A percentile compares a stretch with the other conserved stretches of the same genome.
These are phyloP conservation scores for Megalopta genalis DNA, from an alignment of 1,140 invertebrate genomes.

Conservation along the genomic window DNA sequence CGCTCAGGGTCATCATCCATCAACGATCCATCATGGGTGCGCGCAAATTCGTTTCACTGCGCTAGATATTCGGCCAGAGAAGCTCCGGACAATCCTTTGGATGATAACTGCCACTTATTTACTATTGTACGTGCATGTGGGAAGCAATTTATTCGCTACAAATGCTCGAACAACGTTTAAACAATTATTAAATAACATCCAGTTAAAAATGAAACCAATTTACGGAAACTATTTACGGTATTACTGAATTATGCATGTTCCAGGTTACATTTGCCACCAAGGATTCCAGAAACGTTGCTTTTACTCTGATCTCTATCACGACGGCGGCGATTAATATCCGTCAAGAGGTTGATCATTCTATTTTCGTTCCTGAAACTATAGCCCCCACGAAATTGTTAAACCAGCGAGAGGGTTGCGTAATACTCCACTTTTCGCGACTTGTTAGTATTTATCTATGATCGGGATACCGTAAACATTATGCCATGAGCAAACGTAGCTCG, in stretches of 20 bases:
- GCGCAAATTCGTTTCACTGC: not conserved
- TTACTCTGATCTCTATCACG: not conserved
- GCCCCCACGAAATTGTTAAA: too few species aligned
- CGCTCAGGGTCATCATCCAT: not conserved
- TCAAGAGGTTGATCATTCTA: not conserved
- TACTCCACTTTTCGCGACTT: not conserved
- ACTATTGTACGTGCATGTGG: too few species aligned
- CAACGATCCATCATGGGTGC: too few species aligned
- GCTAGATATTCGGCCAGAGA: not conserved
- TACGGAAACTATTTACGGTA: too few species aligned
- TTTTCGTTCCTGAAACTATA: not conserved
- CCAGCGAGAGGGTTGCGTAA: not conserved
- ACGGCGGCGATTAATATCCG: not conserved
- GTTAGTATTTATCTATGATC: constrained; percentile 14
- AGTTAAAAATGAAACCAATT: too few species aligned
- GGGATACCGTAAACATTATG: constrained; percentile 23
- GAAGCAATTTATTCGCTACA: too few species aligned
- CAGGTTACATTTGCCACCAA: too few species aligned
- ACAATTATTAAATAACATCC: too few species aligned
- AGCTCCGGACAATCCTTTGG: not conserved
- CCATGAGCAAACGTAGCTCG: constrained; percentile 17
- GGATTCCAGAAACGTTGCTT: too few species aligned
- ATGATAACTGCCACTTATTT: not conserved
- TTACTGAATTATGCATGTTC: too few species aligned
- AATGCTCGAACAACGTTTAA: too few species aligned